Conservation (phyloP, 2,888 invertebrate species). For the Pantelozetes paolii region DNA sequence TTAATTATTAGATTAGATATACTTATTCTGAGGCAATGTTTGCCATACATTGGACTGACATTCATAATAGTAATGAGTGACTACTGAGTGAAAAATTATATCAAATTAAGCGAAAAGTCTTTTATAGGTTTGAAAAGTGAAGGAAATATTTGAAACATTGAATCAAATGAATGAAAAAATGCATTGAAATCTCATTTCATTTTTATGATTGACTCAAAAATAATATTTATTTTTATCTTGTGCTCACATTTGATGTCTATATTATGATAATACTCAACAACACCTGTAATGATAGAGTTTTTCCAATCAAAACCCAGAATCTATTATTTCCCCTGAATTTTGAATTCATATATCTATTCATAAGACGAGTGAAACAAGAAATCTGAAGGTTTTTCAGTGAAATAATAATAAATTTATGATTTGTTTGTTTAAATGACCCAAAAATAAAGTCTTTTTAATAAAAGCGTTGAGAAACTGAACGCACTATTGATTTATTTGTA, state of each 20-base stretch:
- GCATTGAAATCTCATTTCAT: too few species aligned
- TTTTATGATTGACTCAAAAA: too few species aligned
- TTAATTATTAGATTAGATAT: neutral
- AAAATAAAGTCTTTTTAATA: neutral
- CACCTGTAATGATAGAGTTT: neutral
- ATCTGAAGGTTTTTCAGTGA: neutral
- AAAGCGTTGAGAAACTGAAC: neutral
- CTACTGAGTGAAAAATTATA: slow-evolving; percentile 15
- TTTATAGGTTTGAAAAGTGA: neutral
- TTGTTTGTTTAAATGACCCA: slow-evolving; percentile 15
- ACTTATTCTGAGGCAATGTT: neutral
- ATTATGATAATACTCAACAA: neutral
- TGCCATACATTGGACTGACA: neutral
- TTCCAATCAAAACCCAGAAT: neutral
- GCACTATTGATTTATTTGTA: slow-evolving; percentile 3
- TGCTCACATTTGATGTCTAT: neutral
- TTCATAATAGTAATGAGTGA: neutral
- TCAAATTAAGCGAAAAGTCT: neutral
- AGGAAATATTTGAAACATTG: neutral
- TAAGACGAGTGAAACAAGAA: neutral
- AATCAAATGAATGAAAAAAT: too few species aligned
- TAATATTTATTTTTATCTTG: too few species aligned
- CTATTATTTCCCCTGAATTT: too few species aligned
- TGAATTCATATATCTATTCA: too few species aligned
- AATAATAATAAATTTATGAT: neutral